Base-by-base conservation (phyloP, 2,113 vertebrate species). In the Macrotis lagotis region DNA sequence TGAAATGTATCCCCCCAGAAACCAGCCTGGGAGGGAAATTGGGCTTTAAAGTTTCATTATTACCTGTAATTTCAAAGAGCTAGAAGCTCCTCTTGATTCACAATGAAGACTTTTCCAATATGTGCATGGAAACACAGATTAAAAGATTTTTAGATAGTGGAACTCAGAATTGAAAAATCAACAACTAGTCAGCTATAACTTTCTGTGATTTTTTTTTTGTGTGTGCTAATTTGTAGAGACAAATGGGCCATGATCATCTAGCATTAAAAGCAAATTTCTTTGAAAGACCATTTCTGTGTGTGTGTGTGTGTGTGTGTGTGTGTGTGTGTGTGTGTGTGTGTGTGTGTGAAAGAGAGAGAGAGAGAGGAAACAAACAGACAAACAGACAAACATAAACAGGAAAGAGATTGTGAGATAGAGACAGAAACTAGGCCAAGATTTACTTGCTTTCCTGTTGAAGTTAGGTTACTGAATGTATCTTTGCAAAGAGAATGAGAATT, bases 161-260 rank as follows among this genome's bases (percentile, higher is more conserved):
- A 83, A 83, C 16, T 83, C 66, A 83, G 66, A 44, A 83, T 16
- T 44, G 88, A 88, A 96, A 94, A 95, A 28, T 10, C n/a, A 93
- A 1, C n/a, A 47, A 26, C 50, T 74, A 51, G 93, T 91, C 89
- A 91, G 59, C 16, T 66, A 26, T 92, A 88, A 25, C 91, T 96
- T 93, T 83, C 51, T 48, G 49, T 22, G 92, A 48, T 47, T 93
- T 90, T 95, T n/a, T 74, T 74, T 91, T 88, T 91, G 93, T 48
- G 50, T 92, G 93, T 92, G 48, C 25, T 93, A 48, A 91, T 92
- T 53, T 95, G 26, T 90, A 48, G 95, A 74, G 93, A 52, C n/a
- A 92, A 93, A 44, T 24, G 19, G n/a, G 37, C 47, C 48, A 48
- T 51, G 92, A 37, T n/a, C 19, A 92, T 28, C 16, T 37, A 53